Evolutionary conservation across 2,888 invertebrate species (phyloP).

Genomic region (Drosophila maculinotata): DNA sequence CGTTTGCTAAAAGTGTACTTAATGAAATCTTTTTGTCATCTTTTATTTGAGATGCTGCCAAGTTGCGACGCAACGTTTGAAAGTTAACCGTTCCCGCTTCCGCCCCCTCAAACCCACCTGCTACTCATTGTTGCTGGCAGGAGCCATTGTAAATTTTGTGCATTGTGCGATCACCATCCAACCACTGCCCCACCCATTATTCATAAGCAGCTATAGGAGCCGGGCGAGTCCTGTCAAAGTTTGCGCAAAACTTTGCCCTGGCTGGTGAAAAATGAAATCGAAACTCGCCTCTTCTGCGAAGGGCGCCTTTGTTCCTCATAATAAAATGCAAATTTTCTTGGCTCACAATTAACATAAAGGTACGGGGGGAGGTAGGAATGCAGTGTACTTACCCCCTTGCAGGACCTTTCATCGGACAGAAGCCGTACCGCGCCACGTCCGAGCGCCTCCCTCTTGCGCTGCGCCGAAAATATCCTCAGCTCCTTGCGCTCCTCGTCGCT

Average conservation of each 20-base stretch:
- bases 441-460: slow-evolving; percentile 96
- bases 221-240: slow-evolving; percentile 48
- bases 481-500: slow-evolving; percentile 97
- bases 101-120: neutral
- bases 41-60: slow-evolving; percentile 69
- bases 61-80: slow-evolving; percentile 54
- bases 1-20: slow-evolving; percentile 74
- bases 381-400: slow-evolving; percentile 90
- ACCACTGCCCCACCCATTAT: slow-evolving; percentile 17
- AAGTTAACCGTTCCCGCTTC: slow-evolving; percentile 34
- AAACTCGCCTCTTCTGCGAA: slow-evolving; percentile 56
- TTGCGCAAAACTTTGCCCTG: slow-evolving; percentile 58
- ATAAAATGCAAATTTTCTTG: slow-evolving; percentile 76
- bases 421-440: slow-evolving; percentile 96
- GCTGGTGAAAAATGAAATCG: slow-evolving; percentile 68
- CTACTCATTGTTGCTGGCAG: slow-evolving; percentile 65
- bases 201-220: slow-evolving; percentile 21
- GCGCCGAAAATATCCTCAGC: slow-evolving; percentile 95
- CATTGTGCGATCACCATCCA: slow-evolving; percentile 5
- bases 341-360: slow-evolving; percentile 58
- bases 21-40: slow-evolving; percentile 84
- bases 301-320: slow-evolving; percentile 55
- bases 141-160: slow-evolving; percentile 64
- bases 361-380: too few species aligned
- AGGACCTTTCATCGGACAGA: slow-evolving; percentile 90